Conservation (phyloP, 2,888 invertebrate genomes). For the Rhagonycha fulva region DNA sequence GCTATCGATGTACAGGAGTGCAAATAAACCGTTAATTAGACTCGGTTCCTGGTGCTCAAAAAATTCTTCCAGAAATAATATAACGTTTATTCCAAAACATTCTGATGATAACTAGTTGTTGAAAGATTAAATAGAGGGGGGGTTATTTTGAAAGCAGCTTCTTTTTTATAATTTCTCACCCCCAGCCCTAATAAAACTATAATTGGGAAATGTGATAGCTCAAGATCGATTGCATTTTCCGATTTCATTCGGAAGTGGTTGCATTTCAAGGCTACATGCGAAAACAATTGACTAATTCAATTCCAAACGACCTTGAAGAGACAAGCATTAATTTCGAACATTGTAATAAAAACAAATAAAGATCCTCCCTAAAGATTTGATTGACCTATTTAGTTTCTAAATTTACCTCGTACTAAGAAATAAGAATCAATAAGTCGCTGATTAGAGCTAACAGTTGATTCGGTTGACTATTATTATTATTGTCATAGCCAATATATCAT, state of each 20-base stretch:
- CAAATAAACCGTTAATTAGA: neutral
- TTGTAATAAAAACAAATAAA: neutral
- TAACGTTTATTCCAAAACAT: neutral
- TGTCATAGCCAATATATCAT: neutral
- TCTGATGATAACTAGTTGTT: too few relatives aligned
- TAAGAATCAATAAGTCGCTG: neutral
- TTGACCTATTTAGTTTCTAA: neutral
- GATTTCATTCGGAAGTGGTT: neutral
- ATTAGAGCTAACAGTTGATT: neutral
- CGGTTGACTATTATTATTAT: neutral
- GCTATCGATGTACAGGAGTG: neutral
- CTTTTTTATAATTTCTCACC: too few relatives aligned
- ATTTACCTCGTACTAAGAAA: neutral
- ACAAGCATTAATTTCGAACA: neutral
- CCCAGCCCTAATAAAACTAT: too few relatives aligned
- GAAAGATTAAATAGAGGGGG: too few relatives aligned
- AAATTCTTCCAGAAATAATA: neutral
- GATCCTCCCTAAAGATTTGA: neutral
- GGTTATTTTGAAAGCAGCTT: too few relatives aligned
- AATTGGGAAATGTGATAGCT: too few relatives aligned
- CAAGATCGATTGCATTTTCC: neutral
- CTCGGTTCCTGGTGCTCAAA: neutral
- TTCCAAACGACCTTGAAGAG: neutral
- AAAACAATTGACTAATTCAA: neutral
- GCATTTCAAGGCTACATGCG: neutral